These are phyloP conservation scores for Cyprinus carpio DNA, from an alignment of 2,113 vertebrate species.

Conservation along the genomic window DNA sequence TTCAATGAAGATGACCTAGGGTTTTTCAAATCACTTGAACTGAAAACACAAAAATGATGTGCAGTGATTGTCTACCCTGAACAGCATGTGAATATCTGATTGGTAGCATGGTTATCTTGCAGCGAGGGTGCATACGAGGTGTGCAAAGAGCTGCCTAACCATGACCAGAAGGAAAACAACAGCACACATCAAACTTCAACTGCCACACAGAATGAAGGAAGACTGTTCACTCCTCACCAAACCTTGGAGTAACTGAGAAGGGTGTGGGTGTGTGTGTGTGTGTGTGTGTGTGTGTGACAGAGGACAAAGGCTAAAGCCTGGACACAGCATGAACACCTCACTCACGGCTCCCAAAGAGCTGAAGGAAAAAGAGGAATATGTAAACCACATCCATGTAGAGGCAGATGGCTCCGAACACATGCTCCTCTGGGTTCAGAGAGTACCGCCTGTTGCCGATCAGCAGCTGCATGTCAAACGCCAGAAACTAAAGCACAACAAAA, in stretches of 20 bases:
- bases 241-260: slow-evolving; percentile 13
- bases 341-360: slow-evolving; percentile 62
- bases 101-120: background rate
- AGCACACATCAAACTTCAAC: slow-evolving; percentile 28
- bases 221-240: slow-evolving; percentile 25
- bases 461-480: slow-evolving; percentile 64
- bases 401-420: slow-evolving; percentile 63
- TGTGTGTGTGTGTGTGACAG: background rate
- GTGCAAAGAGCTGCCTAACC: slow-evolving; percentile 23
- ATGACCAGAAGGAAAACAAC: slow-evolving; percentile 24
- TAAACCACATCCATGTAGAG: slow-evolving; percentile 67
- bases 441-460: slow-evolving; percentile 60
- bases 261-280: slow-evolving; percentile 26
- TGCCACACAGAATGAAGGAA: slow-evolving; percentile 40
- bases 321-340: slow-evolving; percentile 38
- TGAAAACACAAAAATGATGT: background rate
- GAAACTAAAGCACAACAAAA: slow-evolving; percentile 53
- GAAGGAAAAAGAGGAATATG: slow-evolving; percentile 65
- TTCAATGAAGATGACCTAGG: background rate
- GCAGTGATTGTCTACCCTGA: slow-evolving; percentile 35
- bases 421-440: slow-evolving; percentile 65
- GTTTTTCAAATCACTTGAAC: background rate
- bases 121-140: slow-evolving; percentile 1
- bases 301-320: background rate
- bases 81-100: background rate